Evolutionary conservation across 2,888 invertebrate species (phyloP).

Genomic region (Nomada ferruginata): DNA sequence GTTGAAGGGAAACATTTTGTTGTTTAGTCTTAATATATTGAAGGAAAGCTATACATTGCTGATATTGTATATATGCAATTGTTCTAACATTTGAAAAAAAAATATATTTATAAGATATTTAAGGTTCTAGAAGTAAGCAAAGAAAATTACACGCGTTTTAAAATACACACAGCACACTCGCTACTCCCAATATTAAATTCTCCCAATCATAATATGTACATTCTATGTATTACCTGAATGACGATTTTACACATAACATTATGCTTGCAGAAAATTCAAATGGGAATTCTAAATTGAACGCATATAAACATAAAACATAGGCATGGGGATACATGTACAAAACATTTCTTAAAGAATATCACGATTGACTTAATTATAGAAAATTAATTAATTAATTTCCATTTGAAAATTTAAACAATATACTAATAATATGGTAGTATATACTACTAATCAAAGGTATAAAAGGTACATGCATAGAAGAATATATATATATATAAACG

Average conservation of each 20-base stretch:
- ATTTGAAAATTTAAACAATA: slow-evolving; percentile 56
- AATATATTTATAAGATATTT: slow-evolving; percentile 57
- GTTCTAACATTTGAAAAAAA: slow-evolving; percentile 70
- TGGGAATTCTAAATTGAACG: slow-evolving; percentile 30
- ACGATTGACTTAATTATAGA: neutral
- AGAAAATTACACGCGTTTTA: slow-evolving; percentile 41
- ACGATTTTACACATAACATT: slow-evolving; percentile 39
- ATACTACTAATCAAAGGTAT: slow-evolving; percentile 56
- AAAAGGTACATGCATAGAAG: slow-evolving; percentile 22
- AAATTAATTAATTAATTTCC: slow-evolving; percentile 33
- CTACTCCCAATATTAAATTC: slow-evolving; percentile 44
- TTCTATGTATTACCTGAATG: slow-evolving; percentile 39
- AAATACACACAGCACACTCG: slow-evolving; percentile 19
- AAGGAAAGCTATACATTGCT: slow-evolving; percentile 47
- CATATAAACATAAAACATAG: slow-evolving; percentile 10
- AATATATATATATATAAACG: slow-evolving; percentile 39
- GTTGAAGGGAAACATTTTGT: slow-evolving; percentile 41
- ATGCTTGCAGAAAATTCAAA: slow-evolving; percentile 43
- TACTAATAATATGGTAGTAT: slow-evolving; percentile 25
- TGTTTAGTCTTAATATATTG: slow-evolving; percentile 50
- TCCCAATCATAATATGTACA: slow-evolving; percentile 39
- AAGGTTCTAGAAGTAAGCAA: slow-evolving; percentile 55
- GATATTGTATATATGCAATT: slow-evolving; percentile 71
- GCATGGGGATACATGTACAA: slow-evolving; percentile 25
- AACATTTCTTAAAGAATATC: neutral